These are phyloP conservation scores for Trichoplusia ni DNA, from an alignment of 1,140 invertebrate genomes.

Conservation along the genomic window DNA sequence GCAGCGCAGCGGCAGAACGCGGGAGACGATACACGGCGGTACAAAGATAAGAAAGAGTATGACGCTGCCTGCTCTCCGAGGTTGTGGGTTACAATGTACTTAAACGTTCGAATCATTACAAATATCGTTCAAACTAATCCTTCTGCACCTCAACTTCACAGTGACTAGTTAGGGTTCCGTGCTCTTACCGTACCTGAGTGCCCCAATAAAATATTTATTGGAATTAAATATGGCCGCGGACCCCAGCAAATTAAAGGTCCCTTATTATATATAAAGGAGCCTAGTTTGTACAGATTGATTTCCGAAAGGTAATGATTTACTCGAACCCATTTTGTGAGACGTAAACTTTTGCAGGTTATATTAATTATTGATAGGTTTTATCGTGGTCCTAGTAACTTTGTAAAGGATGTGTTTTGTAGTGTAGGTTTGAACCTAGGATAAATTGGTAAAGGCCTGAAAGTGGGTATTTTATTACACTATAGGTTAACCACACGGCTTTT, in stretches of 20 bases:
- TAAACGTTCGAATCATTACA: neutral
- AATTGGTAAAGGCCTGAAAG: too few species aligned
- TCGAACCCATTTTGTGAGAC: neutral
- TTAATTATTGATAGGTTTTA: neutral
- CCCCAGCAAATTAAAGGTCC: slow-evolving; percentile 8
- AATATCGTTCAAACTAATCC: neutral
- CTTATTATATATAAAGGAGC: neutral
- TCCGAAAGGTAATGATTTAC: neutral
- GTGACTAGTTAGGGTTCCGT: neutral
- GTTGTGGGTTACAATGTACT: too few species aligned
- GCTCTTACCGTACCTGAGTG: neutral
- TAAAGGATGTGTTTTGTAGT: too few species aligned
- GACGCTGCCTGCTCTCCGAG: too few species aligned
- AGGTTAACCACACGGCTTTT: too few species aligned
- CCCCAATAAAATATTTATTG: slow-evolving; percentile 53
- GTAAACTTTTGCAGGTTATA: neutral
- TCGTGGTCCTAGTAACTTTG: too few species aligned
- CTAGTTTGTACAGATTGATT: neutral
- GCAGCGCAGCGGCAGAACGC: too few species aligned
- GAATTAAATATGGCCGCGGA: slow-evolving; percentile 38
- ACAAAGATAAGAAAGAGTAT: too few species aligned
- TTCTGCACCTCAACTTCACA: neutral
- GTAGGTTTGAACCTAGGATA: too few species aligned
- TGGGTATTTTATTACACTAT: too few species aligned
- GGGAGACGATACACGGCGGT: too few species aligned